A percentile compares a stretch with the other conserved stretches of the same genome.
Conservation (phyloP, 2,888 invertebrate genomes). For the Galerucella calmariensis region DNA sequence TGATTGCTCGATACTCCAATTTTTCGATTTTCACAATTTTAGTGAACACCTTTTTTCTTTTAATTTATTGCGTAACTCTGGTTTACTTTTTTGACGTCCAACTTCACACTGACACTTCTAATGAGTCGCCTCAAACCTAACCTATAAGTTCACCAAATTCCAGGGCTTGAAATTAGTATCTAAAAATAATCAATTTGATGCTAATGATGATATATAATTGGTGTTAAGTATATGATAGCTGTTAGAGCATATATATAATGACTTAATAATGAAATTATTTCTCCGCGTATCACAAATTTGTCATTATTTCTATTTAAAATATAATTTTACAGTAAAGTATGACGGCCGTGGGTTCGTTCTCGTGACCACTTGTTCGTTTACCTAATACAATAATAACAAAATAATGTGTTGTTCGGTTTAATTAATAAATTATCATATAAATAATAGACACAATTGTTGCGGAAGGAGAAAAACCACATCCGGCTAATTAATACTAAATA, state of each 20-base stretch:
- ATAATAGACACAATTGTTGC: conserved; percentile 47
- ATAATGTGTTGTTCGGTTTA: conserved; percentile 45
- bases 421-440: conserved; percentile 51
- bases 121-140: no score
- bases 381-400: conserved; percentile 44
- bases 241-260: neutral
- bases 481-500: conserved; percentile 49
- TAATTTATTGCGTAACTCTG: no score
- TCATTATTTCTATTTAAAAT: conserved; percentile 33
- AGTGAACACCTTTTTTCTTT: no score
- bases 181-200: no score
- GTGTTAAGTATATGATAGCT: neutral
- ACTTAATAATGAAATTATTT: conserved; percentile 13
- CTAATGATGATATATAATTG: neutral
- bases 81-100: no score
- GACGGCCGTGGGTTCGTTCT: conserved; percentile 35
- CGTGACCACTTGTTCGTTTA: conserved; percentile 37
- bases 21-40: no score
- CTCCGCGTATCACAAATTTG: conserved; percentile 8
- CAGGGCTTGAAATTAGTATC: no score
- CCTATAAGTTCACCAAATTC: no score
- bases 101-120: no score
- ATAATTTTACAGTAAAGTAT: conserved; percentile 34
- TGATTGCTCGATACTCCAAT: no score
- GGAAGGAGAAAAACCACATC: conserved; percentile 51